A percentile compares a stretch with the other conserved stretches of the same genome.
Evolutionary conservation across 2,797 vertebrate genomes (phyloP).

Genomic region (Hoplostethus mediterraneus): DNA sequence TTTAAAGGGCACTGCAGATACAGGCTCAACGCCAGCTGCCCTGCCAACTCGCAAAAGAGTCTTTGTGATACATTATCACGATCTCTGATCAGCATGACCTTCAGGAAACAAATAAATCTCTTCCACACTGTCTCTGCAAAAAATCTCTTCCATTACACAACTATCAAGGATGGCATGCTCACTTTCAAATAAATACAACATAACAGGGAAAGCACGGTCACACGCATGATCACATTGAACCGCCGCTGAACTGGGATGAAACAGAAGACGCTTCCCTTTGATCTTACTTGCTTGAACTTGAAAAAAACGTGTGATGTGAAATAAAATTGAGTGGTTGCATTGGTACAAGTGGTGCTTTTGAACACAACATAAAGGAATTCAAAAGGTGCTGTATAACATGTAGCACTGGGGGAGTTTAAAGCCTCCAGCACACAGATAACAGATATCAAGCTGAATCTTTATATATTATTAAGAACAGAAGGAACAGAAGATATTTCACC

Average conservation of each 20-base stretch:
- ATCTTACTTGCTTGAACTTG: conserved; percentile 28
- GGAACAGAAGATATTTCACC: neutral
- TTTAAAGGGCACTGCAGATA: conserved; percentile 62
- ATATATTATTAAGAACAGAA: conserved; percentile 7
- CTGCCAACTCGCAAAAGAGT: conserved; percentile 27
- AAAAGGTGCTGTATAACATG: conserved; percentile 8
- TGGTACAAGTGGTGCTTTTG: neutral
- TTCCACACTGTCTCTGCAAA: conserved; percentile 45
- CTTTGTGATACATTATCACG: conserved; percentile 55
- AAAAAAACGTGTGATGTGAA: conserved; percentile 18
- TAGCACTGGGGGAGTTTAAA: conserved; percentile 7
- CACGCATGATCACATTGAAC: conserved; percentile 29
- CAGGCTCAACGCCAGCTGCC: conserved; percentile 27
- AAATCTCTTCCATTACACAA: conserved; percentile 65
- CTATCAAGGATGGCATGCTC: conserved; percentile 44
- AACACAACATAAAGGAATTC: neutral
- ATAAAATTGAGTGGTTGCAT: neutral
- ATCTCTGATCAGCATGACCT: conserved; percentile 73
- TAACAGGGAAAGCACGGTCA: conserved; percentile 33
- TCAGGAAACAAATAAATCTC: conserved; percentile 67
- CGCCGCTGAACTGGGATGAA: conserved; percentile 36
- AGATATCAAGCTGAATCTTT: conserved; percentile 3
- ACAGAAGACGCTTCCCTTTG: conserved; percentile 39
- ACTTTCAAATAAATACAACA: conserved; percentile 59
- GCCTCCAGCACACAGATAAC: neutral